Evolutionary conservation across 1,140 invertebrate species (phyloP).

Genomic region (Grapholita molesta): DNA sequence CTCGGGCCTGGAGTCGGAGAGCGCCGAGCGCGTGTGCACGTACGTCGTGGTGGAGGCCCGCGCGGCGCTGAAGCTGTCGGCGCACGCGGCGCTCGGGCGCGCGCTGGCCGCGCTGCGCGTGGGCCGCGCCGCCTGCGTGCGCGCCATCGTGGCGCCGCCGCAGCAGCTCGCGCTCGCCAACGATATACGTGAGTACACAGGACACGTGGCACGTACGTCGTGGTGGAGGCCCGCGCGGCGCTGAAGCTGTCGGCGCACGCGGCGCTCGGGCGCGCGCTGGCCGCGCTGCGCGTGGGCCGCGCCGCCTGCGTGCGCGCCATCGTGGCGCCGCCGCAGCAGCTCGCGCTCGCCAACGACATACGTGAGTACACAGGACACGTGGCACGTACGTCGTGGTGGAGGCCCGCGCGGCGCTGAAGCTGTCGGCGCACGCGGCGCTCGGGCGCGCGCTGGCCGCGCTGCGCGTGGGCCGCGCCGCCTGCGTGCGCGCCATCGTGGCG

Average conservation of each 20-base stretch:
- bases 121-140: conserved; percentile 41
- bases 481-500: background rate
- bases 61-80: conserved; percentile 83
- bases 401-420: background rate
- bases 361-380: no score
- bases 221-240: no score
- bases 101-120: conserved; percentile 77
- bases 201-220: no score
- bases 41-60: conserved; percentile 83
- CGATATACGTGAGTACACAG: background rate
- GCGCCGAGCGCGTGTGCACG: conserved; percentile 76
- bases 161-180: background rate
- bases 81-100: conserved; percentile 79
- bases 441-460: conserved; percentile 54
- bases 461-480: conserved; percentile 68
- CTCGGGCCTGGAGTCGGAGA: conserved; percentile 74
- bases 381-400: conserved; percentile 80
- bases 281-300: no score
- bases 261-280: no score
- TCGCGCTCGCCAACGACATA: no score
- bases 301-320: no score
- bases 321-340: no score
- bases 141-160: background rate
- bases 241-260: no score
- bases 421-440: background rate